These are phyloP conservation scores for Osmerus mordax DNA, from an alignment of 2,113 vertebrate genomes.

Conservation along the genomic window DNA sequence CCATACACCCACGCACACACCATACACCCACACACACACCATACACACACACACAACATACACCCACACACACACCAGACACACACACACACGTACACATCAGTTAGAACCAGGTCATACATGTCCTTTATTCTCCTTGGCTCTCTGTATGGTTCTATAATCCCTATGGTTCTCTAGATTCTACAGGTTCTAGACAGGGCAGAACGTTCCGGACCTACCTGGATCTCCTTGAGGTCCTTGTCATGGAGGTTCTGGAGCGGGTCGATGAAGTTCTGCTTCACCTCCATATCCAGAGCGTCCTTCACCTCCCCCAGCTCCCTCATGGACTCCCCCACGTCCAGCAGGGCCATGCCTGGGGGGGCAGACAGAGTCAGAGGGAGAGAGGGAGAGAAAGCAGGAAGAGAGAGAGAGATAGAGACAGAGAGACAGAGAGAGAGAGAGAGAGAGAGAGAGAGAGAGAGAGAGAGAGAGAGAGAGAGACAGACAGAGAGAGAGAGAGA, in stretches of 20 bases:
- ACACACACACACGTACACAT: not conserved
- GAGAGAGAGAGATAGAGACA: not conserved
- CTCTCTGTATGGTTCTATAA: no score
- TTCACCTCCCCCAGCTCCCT: conserved; percentile 94
- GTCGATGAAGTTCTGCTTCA: conserved; percentile 98
- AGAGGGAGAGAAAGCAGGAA: not conserved
- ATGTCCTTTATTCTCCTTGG: no score
- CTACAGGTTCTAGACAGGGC: no score
- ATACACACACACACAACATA: not conserved
- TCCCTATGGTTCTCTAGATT: no score
- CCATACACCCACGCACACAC: not conserved
- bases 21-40: not conserved
- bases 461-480: not conserved
- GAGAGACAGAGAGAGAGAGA: not conserved
- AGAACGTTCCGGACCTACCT: conserved; percentile 69
- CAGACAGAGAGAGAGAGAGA: no score
- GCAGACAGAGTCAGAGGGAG: not conserved
- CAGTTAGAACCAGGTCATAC: no score
- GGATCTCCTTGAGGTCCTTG: conserved; percentile 96
- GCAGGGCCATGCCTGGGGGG: conserved; percentile 79
- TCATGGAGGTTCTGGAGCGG: conserved; percentile 97
- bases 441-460: not conserved
- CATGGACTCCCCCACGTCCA: conserved; percentile 89
- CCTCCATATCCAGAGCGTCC: conserved; percentile 93
- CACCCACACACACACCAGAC: no score